Conservation (phyloP, 2,888 invertebrate genomes). For the Therioaphis trifolii region DNA sequence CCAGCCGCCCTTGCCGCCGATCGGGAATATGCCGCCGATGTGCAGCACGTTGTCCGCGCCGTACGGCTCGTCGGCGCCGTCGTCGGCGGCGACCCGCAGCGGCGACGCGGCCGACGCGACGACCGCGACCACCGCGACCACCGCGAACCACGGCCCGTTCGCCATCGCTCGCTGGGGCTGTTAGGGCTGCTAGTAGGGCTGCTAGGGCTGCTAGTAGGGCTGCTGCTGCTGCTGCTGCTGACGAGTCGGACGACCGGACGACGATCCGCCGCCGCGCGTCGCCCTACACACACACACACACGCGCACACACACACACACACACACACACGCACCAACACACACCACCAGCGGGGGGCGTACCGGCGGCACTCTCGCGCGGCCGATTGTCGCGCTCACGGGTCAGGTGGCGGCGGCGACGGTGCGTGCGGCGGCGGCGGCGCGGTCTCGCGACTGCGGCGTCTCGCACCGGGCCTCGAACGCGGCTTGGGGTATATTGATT, state of each 20-base stretch:
- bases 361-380: not conserved
- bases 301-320: no score
- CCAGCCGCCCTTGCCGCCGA: conserved; percentile 96
- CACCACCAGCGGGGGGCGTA: no score
- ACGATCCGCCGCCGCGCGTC: not conserved
- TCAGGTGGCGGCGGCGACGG: not conserved
- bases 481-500: no score
- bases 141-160: not conserved
- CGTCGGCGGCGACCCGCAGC: not conserved
- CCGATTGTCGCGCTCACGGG: not conserved
- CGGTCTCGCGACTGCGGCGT: no score
- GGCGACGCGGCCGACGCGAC: not conserved
- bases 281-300: no score
- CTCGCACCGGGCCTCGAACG: not conserved
- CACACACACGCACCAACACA: no score
- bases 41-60: conserved; percentile 80
- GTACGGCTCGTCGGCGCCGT: not conserved
- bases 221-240: not conserved
- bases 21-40: conserved; percentile 98
- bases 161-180: no score
- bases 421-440: no score
- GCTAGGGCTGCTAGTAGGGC: no score
- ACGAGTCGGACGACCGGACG: not conserved
- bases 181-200: no score
- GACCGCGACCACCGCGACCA: not conserved